phyloP scores from a whole-genome alignment of 2,888 invertebrate species.

The Ephialtes manifestator region DNA sequence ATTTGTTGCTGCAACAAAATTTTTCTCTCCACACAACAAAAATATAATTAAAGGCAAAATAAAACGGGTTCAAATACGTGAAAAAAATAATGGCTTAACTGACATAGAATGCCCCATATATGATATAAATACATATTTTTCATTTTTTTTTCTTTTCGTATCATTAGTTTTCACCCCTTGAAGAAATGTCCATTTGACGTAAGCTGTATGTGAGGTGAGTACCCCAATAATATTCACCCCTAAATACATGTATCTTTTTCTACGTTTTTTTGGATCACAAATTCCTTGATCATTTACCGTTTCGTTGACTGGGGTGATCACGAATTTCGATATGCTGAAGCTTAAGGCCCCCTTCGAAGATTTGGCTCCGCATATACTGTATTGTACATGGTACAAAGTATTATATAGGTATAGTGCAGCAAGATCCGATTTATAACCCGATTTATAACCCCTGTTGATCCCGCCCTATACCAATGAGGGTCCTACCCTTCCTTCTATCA shows the following conservation, averaged over 20 bases:
- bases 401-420: slow-evolving; percentile 4
- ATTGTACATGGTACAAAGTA: slow-evolving; percentile 27
- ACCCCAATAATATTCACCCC: background rate
- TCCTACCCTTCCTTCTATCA: slow-evolving; percentile 21
- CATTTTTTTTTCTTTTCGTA: background rate
- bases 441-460: slow-evolving; percentile 63
- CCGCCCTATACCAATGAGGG: slow-evolving; percentile 35
- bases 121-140: background rate
- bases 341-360: slow-evolving; percentile 43
- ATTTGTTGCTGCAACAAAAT: no score
- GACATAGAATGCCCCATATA: background rate
- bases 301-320: slow-evolving; percentile 51
- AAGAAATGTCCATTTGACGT: slow-evolving; percentile 1
- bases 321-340: slow-evolving; percentile 50
- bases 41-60: no score
- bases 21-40: no score
- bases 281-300: slow-evolving; percentile 57
- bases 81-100: background rate
- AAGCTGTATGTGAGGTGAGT: background rate
- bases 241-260: background rate
- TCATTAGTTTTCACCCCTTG: background rate
- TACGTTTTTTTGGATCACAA: slow-evolving; percentile 43
- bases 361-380: slow-evolving; percentile 35
- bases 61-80: no score
- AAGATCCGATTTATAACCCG: slow-evolving; percentile 62